A percentile compares a stretch with the other conserved stretches of the same genome.
Conservation (phyloP, 1,140 invertebrate genomes). For the Solen grandis region DNA sequence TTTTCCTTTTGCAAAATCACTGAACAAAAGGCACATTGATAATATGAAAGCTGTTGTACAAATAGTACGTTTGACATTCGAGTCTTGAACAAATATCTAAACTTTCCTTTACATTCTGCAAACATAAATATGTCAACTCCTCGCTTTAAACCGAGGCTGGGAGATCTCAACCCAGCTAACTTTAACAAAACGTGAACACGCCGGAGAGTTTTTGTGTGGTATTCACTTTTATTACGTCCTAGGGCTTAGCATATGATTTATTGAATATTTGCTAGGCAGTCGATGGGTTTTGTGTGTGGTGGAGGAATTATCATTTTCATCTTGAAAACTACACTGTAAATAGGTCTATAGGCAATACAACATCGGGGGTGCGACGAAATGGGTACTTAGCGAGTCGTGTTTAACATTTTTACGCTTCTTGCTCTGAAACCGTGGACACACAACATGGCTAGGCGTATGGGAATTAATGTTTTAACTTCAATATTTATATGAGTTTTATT, state of each 20-base stretch:
- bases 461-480: constrained; percentile 27
- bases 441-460: constrained; percentile 8
- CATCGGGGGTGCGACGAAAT: constrained; percentile 23
- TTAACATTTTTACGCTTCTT: constrained; percentile 16
- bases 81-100: too few relatives aligned
- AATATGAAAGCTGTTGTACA: too few relatives aligned
- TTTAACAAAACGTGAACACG: constrained; percentile 32
- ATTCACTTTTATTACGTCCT: constrained; percentile 42
- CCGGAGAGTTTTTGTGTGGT: constrained; percentile 48
- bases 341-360: constrained; percentile 16
- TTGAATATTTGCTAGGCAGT: constrained; percentile 52
- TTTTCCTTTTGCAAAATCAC: too few relatives aligned
- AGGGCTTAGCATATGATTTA: constrained; percentile 54
- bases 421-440: constrained; percentile 17
- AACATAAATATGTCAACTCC: constrained; percentile 33
- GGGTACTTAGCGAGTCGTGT: constrained; percentile 37
- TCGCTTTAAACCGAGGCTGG: constrained; percentile 12
- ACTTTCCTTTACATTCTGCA: too few relatives aligned
- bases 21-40: too few relatives aligned
- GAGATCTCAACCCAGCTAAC: constrained; percentile 7
- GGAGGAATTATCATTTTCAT: constrained; percentile 50
- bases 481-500: constrained; percentile 40
- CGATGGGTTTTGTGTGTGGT: constrained; percentile 54
- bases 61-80: too few relatives aligned
- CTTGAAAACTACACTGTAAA: constrained; percentile 29